Evolutionary conservation across 2,113 vertebrate species (phyloP).

Genomic region (Dascyllus trimaculatus): DNA sequence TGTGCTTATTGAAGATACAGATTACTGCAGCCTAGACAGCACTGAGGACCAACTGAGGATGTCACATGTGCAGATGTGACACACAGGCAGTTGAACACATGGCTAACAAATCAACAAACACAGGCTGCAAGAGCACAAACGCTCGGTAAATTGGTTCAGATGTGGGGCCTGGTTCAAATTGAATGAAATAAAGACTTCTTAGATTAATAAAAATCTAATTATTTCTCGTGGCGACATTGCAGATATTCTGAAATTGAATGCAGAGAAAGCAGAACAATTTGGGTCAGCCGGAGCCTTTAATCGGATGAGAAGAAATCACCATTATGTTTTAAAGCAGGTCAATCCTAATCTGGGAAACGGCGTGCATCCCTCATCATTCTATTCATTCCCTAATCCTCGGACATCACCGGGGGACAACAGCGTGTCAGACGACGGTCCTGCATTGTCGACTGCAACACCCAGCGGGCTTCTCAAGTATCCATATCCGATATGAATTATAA

Average conservation of each 20-base stretch:
- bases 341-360: conserved; percentile 77
- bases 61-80: conserved; percentile 14
- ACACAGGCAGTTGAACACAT: conserved; percentile 9
- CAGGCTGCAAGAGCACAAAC: conserved; percentile 30
- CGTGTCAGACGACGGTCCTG: conserved; percentile 41
- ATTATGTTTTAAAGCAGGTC: conserved; percentile 79
- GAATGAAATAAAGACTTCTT: conserved; percentile 37
- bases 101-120: conserved; percentile 23
- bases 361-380: conserved; percentile 70
- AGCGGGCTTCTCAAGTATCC: conserved; percentile 26
- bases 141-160: conserved; percentile 7
- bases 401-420: conserved; percentile 42
- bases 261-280: conserved; percentile 56
- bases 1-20: not conserved
- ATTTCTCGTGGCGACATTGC: conserved; percentile 21
- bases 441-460: conserved; percentile 33
- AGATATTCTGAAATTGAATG: conserved; percentile 40
- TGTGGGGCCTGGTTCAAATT: conserved; percentile 23
- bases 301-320: conserved; percentile 76
- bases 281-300: conserved; percentile 73
- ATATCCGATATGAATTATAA: conserved; percentile 49
- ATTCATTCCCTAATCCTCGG: conserved; percentile 70
- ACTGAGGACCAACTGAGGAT: not conserved
- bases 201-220: conserved; percentile 47
- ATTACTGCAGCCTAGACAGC: conserved; percentile 1